Evolutionary conservation across 2,113 vertebrate genomes (phyloP).

Genomic region (Leptosomus discolor): DNA sequence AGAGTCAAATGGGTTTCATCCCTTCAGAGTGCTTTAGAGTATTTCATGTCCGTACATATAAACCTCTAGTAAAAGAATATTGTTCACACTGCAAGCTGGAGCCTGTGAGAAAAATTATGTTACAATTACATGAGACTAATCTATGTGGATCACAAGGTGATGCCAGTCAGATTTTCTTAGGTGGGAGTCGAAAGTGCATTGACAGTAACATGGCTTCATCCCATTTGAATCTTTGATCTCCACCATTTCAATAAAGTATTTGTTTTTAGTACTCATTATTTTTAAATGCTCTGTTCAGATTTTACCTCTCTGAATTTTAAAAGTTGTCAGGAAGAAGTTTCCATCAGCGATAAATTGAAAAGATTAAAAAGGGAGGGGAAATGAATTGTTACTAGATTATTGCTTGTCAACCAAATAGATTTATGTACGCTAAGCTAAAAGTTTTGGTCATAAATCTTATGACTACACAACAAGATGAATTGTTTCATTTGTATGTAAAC

Average conservation of each 20-base stretch:
- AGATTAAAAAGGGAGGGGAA: background rate
- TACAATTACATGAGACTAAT: background rate
- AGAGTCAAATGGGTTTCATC: background rate
- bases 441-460: background rate
- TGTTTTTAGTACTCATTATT: background rate
- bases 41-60: background rate
- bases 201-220: background rate
- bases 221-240: background rate
- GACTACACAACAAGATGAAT: background rate
- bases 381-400: background rate
- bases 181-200: background rate
- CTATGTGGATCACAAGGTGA: background rate
- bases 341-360: background rate
- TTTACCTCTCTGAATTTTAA: background rate
- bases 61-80: background rate
- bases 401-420: background rate
- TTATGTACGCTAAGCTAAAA: background rate
- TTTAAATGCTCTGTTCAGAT: background rate
- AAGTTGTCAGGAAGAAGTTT: background rate
- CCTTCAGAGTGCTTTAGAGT: background rate
- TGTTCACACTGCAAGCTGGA: background rate
- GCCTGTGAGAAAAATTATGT: background rate
- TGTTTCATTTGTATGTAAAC: background rate
- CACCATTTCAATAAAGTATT: background rate
- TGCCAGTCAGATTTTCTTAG: background rate